Evolutionary conservation across 2,113 vertebrate species (phyloP), one percentile per base, ranked within the genome.

Genomic region (Boulengeromyrus knoepffleri): DNA sequence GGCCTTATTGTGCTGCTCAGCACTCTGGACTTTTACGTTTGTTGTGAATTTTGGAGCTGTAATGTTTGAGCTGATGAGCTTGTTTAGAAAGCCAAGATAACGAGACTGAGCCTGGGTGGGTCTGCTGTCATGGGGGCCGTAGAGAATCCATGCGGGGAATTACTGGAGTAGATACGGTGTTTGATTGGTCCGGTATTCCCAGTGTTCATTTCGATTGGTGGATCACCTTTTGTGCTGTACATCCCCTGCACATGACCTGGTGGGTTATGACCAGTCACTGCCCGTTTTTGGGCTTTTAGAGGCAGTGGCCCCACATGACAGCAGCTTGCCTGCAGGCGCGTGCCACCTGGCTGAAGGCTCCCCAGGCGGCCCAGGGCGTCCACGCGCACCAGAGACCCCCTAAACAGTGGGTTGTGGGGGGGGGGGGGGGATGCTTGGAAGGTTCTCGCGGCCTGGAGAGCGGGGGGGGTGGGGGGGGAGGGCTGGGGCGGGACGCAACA

Each of bases 11-110:
- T 8, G 15, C 46, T 52, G 27, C 70, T 50, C 42, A 36, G 62
- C 66, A 80, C 27, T 89, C 88, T 89, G 88, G 88, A 89, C 88
- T 89, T 89, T 88, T 45, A 45, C 47, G 80, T n/a, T 70, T 45
- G 21, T 24, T 53, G 88, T 50, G 47, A 77, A 80, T 36, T 15
- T 47, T 87, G 49, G 13, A 56, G 13, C 9, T 36, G 27, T 27
- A 9, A 53, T 39, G 31, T 52, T 87, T 53, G n/a, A 39, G 4
- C 31, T 49, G 66, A 39, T 36, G 27, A 50, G 66, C 47, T 52
- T 77, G 46, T 77, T 19, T 77, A n/a, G 49, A 36, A 21, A 53
- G 46, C 45, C 66, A 52, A 80, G 24, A 27, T 31, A 17, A 47
- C 5, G n/a, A 74, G 58, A 31, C 88, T 47, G 46, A 45, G 85